Evolutionary conservation across 2,113 vertebrate genomes (phyloP).

Genomic region (Nothoprocta perdicaria): DNA sequence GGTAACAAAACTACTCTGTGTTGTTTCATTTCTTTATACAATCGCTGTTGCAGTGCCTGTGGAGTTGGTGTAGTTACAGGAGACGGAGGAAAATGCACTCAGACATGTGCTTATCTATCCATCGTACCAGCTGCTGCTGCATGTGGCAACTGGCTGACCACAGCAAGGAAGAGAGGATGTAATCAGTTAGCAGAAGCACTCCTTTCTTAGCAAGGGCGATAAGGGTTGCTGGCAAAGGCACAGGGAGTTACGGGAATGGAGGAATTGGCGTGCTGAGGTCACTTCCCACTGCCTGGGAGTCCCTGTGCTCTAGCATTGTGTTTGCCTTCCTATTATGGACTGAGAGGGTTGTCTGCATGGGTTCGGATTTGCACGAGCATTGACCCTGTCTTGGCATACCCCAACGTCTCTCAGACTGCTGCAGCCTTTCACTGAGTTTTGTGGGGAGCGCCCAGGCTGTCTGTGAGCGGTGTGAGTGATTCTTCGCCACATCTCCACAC

Average conservation of each 20-base stretch:
- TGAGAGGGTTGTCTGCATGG: background rate
- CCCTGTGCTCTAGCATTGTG: conserved; percentile 36
- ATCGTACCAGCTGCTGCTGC: conserved; percentile 41
- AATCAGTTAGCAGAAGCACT: conserved; percentile 42
- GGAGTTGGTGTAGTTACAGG: conserved; percentile 34
- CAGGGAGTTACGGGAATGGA: conserved; percentile 67
- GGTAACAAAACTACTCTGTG: background rate
- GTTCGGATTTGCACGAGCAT: background rate
- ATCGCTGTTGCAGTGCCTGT: background rate
- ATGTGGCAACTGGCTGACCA: conserved; percentile 54
- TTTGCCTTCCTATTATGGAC: conserved; percentile 14
- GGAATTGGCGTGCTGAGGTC: conserved; percentile 59
- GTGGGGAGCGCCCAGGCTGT: background rate
- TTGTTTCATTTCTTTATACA: conserved; percentile 3
- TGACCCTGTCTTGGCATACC: background rate
- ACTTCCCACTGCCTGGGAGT: conserved; percentile 58
- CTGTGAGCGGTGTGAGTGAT: background rate
- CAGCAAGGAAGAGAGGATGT: conserved; percentile 39
- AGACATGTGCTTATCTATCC: conserved; percentile 23
- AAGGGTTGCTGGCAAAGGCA: conserved; percentile 58
- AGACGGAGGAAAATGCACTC: background rate
- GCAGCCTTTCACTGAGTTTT: background rate
- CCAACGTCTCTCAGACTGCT: background rate
- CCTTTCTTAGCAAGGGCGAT: conserved; percentile 52
- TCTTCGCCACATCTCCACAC: background rate